Base-by-base conservation (phyloP, 2,797 vertebrate species). In the Molossus alvarezi region DNA sequence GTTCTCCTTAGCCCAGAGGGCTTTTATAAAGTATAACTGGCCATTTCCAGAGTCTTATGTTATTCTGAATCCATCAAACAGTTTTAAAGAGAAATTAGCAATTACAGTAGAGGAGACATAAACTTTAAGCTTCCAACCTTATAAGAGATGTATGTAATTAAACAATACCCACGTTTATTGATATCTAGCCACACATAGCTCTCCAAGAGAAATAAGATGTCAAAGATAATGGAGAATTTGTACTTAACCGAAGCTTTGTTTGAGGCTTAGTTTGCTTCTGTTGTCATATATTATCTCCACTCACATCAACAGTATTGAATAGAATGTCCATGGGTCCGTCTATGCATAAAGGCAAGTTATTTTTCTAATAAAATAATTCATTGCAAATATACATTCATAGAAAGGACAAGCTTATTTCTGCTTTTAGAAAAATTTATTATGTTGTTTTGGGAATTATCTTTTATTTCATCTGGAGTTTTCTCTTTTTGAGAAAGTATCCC, bases 391-490 rank as follows among this genome's bases (percentile, higher is more conserved):
- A 20, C 5, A 11, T 60, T 73, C 72, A 45, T 55, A 80, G 33
- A 29, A n/a, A 57, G 3, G 13, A 29, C 10, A 51, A 53, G 2
- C 3, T 41, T 76, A 51, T 53, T 77, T 90, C 57, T 83, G 13
- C 20, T 92, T 87, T 65, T 83, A 41, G 48, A 71, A 94, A 84
- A 76, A 8, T 60, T 33, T 87, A 0, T 27, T 92, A 6, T 45
- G 1, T 25, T 72, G 58, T 29, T 80, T 96, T n/a, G 48, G 62
- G 11, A 62, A 90, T 65, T 89, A 83, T 88, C 58, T 92, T 14
- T 33, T 10, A 51, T 94, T 88, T 62, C 29, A 51, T 27, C 33
- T 57, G 64, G 62, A 51, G 9, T 53, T 93, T 91, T 75, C n/a
- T 75, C 89, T 23, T 57, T 20, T 4, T 18, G 25, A 71, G 23